Base-by-base conservation (phyloP, 1,140 invertebrate genomes). In the Pseudomyrmex concolor region DNA sequence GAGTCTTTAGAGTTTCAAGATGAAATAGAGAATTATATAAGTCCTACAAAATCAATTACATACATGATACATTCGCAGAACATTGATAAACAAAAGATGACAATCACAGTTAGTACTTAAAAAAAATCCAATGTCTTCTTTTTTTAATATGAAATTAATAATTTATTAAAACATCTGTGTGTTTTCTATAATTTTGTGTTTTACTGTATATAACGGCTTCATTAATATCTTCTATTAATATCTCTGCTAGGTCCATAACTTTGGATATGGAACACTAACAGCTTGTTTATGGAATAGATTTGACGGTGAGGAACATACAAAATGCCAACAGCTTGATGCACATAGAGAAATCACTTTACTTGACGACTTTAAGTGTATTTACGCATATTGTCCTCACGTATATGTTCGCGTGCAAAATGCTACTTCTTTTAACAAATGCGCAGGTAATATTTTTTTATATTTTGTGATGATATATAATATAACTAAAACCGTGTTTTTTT, bases 231-330 rank as follows among this genome's bases (percentile, higher is more conserved):
- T 50, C 57, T 8, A 50, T 50, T 74, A n/a, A 63, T 50, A 63
- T 63, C 43, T 74, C 5, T 62, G 4, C 5, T 22, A 91, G 88
- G 34, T 91, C 13, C 85, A 90, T 19, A 85, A 73, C 7, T 87
- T 93, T 22, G 91, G 85, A 7, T 93, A 93, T 64, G 91, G 92
- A 43, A 84, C 83, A n/a, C 78, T 93, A 25, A 89, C 89, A 76
- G 71, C 89, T 51, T 93, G 92, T 60, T 84, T 62, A 9, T 92
- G 91, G 91, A 88, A 70, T 68, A 83, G 81, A 81, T 80, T 70
- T n/a, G 45, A 72, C 7, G 59, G n/a, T 54, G 80, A 57, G 67
- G 25, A 90, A 22, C 12, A 57, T 48, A 76, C 60, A 60, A 64
- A 0, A 25, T 92, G 91, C 68, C 51, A 19, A 22, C 64, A 87